A percentile compares a stretch with the other conserved stretches of the same genome.
Conservation (phyloP, 2,113 vertebrate species). For the Bettongia penicillata region DNA sequence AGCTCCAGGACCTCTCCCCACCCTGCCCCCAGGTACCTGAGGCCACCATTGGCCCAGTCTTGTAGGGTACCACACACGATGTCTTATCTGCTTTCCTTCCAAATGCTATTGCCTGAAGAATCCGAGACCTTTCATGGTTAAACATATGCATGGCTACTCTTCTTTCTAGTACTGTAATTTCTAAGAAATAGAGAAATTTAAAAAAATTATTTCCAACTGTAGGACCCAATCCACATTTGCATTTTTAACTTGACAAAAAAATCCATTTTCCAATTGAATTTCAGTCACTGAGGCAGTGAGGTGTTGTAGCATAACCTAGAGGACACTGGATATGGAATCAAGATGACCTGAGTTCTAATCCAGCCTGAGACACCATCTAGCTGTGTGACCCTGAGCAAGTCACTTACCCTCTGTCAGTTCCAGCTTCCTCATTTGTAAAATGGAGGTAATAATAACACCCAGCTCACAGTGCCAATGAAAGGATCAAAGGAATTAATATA, state of each 20-base stretch:
- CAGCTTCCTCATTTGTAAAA: background rate
- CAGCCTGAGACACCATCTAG: background rate
- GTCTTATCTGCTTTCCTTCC: constrained; percentile 73
- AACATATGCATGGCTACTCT: constrained; percentile 80
- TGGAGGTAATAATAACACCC: background rate
- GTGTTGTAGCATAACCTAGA: background rate
- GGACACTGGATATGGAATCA: background rate
- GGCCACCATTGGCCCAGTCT: constrained; percentile 57
- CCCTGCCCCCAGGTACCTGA: constrained; percentile 78
- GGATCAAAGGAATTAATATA: background rate
- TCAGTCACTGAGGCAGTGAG: background rate
- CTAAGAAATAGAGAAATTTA: constrained; percentile 72
- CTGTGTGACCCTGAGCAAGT: background rate
- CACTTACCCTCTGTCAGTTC: no score
- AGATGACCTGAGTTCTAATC: no score
- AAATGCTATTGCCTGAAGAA: constrained; percentile 85
- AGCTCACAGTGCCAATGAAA: background rate
- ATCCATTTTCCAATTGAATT: background rate
- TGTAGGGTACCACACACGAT: background rate
- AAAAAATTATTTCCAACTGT: background rate
- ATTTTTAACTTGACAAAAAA: constrained; percentile 24
- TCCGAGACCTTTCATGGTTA: constrained; percentile 73
- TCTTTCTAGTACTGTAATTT: constrained; percentile 84
- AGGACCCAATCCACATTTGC: background rate
- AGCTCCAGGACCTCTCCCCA: background rate